Base-by-base conservation (phyloP, 2,113 vertebrate genomes). In the Limanda limanda region DNA sequence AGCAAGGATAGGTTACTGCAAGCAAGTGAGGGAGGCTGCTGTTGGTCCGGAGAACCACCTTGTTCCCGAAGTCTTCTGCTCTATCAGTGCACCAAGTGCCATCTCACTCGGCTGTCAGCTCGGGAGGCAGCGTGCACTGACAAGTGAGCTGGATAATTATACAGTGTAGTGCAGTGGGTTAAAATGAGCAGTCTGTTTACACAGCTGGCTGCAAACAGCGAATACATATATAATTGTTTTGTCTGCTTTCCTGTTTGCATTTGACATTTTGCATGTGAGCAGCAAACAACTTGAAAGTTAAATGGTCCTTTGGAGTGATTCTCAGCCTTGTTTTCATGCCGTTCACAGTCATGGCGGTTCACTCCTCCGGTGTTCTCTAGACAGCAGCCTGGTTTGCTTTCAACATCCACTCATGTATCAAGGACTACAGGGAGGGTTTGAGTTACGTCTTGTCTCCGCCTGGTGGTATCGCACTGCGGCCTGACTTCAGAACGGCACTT, bases 31-130 rank as follows among this genome's bases (percentile, higher is more conserved):
- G 63, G 56, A 57, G 23, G 40, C 56, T 52, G 69, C 55, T 61
- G 71, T 72, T 60, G 78, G 71, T 71, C 60, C 12, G 76, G 77
- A 63, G 79, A 80, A 64, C 60, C 72, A 68, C 73, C 80, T 74
- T 74, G 72, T 65, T 78, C 31, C 1, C 31, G 21, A 59, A 60
- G 58, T 51, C 21, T 68, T 68, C 64, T 82, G 60, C 45, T 79
- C 78, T n/a, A 78, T 69, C 71, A 37, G 48, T 37, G 60, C 72
- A 79, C 82, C 79, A 88, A 86, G 78, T 82, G 62, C 65, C 77
- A 64, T 76, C 76, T 86, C 64, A 57, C 81, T 66, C n/a, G 31
- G 48, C 78, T 76, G 79, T 78, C 78, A 69, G 51, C 65, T 17
- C 20, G 70, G 60, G 68, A 80, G 51, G 62, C 68, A 48, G 72